Conservation (phyloP, 2,888 invertebrate species). For the Furcula furcula region DNA sequence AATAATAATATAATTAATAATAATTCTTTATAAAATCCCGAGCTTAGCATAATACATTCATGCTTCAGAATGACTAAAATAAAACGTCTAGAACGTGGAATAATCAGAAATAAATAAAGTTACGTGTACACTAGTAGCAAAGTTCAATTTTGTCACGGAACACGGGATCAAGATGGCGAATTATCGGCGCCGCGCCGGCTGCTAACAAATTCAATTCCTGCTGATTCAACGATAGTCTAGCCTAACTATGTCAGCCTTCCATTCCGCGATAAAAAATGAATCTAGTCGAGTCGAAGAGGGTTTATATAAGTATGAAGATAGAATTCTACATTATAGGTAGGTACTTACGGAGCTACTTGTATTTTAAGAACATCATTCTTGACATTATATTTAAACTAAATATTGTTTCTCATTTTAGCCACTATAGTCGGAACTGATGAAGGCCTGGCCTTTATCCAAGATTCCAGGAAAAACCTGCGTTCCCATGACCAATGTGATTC, state of each 20-base stretch:
- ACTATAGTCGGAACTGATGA: constrained; percentile 31
- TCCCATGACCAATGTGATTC: constrained; percentile 2
- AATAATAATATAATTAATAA: too few relatives aligned
- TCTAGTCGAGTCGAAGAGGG: too few relatives aligned
- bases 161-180: constrained; percentile 26
- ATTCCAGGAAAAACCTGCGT: constrained; percentile 33
- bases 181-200: constrained; percentile 35
- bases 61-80: neutral
- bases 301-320: too few relatives aligned
- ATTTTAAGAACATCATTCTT: too few relatives aligned
- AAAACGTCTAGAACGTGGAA: neutral
- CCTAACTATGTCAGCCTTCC: constrained; percentile 11
- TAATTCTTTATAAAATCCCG: too few relatives aligned
- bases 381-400: constrained; percentile 1
- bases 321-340: too few relatives aligned
- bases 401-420: constrained; percentile 11
- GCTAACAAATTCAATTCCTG: constrained; percentile 44
- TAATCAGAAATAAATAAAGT: constrained; percentile 22
- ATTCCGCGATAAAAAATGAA: too few relatives aligned
- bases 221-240: constrained; percentile 19
- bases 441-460: constrained; percentile 47
- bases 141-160: constrained; percentile 34
- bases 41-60: too few relatives aligned
- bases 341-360: too few relatives aligned
- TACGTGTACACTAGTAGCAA: constrained; percentile 14